phyloP scores from a whole-genome alignment of 2,797 vertebrate genomes.

The Aselliscus stoliczkanus region DNA sequence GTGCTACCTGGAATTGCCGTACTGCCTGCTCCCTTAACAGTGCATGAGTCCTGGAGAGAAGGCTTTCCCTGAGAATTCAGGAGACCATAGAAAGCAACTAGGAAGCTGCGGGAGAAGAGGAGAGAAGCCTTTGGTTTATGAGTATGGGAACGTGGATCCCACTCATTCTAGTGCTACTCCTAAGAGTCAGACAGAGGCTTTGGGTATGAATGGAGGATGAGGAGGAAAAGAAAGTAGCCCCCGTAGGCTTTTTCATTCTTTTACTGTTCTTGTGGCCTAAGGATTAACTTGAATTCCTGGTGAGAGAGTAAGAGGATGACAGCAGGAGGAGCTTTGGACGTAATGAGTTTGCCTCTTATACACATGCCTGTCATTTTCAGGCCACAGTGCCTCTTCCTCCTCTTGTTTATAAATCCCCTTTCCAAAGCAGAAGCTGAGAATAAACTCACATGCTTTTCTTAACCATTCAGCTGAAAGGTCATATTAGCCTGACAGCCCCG shows the following conservation, averaged over 20 bases:
- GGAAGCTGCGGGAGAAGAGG: neutral
- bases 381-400: neutral
- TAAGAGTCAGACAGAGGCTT: neutral
- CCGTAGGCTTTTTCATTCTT: neutral
- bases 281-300: neutral
- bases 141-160: neutral
- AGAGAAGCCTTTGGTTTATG: neutral
- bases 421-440: neutral
- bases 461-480: neutral
- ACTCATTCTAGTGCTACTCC: neutral
- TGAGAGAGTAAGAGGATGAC: neutral
- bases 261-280: neutral
- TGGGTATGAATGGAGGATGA: neutral
- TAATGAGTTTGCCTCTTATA: neutral
- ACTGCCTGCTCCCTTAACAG: neutral
- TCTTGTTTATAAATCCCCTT: slow-evolving; percentile 7
- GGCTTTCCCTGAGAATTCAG: neutral
- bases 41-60: neutral
- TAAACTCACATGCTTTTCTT: neutral
- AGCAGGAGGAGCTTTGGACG: neutral
- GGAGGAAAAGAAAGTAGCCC: neutral
- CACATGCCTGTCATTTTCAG: neutral
- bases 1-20: neutral
- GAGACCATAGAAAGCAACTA: neutral
- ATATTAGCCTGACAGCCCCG: neutral